phyloP scores from a whole-genome alignment of 2,888 invertebrate species.

The Smittia aterrima region DNA sequence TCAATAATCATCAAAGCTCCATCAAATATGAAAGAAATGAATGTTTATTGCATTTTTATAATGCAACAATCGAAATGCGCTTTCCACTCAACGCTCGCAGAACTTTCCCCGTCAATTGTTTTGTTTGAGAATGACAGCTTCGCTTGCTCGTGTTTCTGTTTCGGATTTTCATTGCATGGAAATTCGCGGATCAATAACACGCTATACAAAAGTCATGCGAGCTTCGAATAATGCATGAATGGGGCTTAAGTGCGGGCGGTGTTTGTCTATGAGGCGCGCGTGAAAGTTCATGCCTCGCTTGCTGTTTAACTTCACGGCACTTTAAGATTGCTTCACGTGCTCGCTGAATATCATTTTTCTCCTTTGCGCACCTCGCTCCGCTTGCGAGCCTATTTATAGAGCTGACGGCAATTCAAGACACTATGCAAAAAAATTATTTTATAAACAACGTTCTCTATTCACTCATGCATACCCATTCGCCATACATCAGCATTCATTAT shows the following conservation, averaged over 20 bases:
- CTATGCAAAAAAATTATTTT: conserved; percentile 3
- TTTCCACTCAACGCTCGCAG: background rate
- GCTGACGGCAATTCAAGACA: conserved; percentile 3
- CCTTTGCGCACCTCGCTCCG: background rate
- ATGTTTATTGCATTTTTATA: background rate
- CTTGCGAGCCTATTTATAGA: conserved; percentile 26
- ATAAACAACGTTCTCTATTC: background rate
- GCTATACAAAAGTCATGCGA: conserved; percentile 13
- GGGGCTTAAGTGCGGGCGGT: background rate
- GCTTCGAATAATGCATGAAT: conserved; percentile 13
- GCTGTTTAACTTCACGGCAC: background rate
- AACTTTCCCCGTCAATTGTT: too few relatives aligned
- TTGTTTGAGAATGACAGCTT: background rate
- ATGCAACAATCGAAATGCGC: background rate
- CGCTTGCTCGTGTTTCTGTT: background rate
- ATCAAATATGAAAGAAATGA: background rate
- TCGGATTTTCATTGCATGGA: background rate
- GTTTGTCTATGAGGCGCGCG: background rate
- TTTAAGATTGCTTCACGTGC: background rate
- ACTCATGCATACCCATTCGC: conserved; percentile 20
- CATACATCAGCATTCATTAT: conserved; percentile 38
- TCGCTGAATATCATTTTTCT: background rate
- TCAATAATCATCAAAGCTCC: background rate
- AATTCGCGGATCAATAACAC: background rate
- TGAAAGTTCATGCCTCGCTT: background rate